These are phyloP conservation scores for Ericerus pela DNA, from an alignment of 1,140 invertebrate genomes.

Conservation along the genomic window DNA sequence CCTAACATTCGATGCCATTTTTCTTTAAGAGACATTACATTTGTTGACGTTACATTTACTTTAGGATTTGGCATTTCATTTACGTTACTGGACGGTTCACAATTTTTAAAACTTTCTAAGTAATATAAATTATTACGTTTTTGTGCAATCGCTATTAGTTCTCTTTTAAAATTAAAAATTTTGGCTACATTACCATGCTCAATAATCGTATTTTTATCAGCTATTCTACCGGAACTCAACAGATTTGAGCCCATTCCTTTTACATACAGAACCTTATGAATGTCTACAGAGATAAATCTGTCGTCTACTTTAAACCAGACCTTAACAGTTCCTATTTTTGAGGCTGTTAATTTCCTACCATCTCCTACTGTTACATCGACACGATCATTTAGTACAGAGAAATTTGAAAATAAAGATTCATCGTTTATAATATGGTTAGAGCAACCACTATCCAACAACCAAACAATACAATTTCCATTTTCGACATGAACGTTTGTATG, in stretches of 20 bases:
- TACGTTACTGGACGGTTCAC: neutral
- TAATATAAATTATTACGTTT: no score
- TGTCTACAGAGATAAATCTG: conserved; percentile 15
- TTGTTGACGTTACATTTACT: neutral
- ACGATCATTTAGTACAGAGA: conserved; percentile 17
- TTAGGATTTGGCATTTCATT: neutral
- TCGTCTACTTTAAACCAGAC: conserved; percentile 19
- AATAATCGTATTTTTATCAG: no score
- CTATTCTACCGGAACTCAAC: no score
- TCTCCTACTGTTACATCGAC: conserved; percentile 20
- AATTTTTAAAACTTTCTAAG: neutral
- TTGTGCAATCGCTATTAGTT: no score
- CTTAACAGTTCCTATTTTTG: conserved; percentile 17
- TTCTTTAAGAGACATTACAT: neutral
- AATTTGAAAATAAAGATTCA: conserved; percentile 16
- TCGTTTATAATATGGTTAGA: conserved; percentile 22
- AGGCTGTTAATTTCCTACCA: conserved; percentile 15
- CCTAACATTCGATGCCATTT: conserved; percentile 18
- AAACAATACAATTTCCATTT: neutral
- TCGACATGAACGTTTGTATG: no score
- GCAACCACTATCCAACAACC: conserved; percentile 23
- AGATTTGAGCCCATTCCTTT: conserved; percentile 17
- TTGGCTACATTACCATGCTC: conserved; percentile 12
- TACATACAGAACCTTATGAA: conserved; percentile 20
- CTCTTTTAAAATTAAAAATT: neutral